A percentile compares a stretch with the other conserved stretches of the same genome.
Conservation (phyloP, 2,113 vertebrate species). For the Gymnorhina tibicen region DNA sequence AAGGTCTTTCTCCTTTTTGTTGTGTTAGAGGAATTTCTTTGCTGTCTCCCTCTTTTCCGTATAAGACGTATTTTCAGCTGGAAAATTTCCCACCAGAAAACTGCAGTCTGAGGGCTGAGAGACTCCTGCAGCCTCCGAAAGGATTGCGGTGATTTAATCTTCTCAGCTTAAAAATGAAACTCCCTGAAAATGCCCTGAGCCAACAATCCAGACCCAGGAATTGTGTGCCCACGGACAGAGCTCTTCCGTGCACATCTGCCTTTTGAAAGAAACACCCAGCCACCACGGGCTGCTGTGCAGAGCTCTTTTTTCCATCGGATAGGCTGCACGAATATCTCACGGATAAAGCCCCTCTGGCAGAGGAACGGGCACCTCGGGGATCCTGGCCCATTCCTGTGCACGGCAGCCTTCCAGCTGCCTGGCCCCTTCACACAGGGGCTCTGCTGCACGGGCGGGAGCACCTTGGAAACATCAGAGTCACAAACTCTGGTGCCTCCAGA, state of each 20-base stretch:
- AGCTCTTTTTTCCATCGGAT: neutral
- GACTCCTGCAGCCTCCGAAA: neutral
- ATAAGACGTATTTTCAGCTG: neutral
- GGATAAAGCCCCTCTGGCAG: neutral
- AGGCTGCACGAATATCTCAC: neutral
- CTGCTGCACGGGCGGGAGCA: neutral
- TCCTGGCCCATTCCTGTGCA: neutral
- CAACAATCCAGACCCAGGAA: neutral
- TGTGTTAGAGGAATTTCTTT: neutral
- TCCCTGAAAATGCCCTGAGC: neutral
- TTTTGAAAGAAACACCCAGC: neutral
- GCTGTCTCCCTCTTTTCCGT: neutral
- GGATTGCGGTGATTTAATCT: neutral
- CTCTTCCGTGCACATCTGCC: neutral
- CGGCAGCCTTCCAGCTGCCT: neutral
- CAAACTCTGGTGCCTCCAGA: neutral
- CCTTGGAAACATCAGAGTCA: neutral
- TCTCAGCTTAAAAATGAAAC: neutral
- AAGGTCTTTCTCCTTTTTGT: neutral
- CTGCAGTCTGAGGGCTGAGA: neutral
- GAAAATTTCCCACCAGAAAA: neutral
- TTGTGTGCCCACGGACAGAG: neutral
- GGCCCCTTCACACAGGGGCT: neutral
- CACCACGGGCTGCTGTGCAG: rapidly evolving
- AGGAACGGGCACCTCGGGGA: neutral